These are phyloP conservation scores for Periparus ater DNA, from an alignment of 2,797 vertebrate genomes.

Conservation along the genomic window DNA sequence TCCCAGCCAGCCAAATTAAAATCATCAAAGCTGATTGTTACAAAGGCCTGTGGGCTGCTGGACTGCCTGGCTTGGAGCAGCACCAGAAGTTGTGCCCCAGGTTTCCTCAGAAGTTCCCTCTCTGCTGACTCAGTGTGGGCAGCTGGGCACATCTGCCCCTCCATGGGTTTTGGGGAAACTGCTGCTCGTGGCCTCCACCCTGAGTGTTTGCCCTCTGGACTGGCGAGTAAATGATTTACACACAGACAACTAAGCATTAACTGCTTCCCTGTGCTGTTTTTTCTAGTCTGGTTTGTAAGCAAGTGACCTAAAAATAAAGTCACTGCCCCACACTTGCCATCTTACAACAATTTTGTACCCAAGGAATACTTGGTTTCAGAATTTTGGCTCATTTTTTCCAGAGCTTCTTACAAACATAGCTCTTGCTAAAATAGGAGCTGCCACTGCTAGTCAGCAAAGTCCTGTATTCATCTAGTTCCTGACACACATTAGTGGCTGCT, in stretches of 20 bases:
- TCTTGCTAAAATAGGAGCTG: background rate
- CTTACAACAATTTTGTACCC: background rate
- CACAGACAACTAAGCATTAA: background rate
- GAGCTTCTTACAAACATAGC: background rate
- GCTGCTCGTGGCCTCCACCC: background rate
- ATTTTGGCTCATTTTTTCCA: background rate
- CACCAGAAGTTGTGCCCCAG: background rate
- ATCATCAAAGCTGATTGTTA: background rate
- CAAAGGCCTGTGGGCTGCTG: background rate
- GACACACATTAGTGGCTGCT: slow-evolving; percentile 16
- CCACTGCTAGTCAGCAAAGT: background rate
- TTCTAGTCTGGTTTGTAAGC: background rate
- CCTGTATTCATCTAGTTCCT: background rate
- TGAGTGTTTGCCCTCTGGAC: background rate
- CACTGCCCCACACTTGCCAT: background rate
- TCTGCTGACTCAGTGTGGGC: background rate
- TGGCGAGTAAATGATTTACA: background rate
- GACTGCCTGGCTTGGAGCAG: background rate
- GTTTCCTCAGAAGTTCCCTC: background rate
- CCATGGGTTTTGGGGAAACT: background rate
- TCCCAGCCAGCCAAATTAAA: background rate
- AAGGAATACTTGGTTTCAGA: background rate
- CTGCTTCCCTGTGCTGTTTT: background rate
- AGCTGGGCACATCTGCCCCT: background rate
- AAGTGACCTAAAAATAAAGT: background rate